Percentiles rank a stretch among this genome's conserved stretches.
phyloP scores from a whole-genome alignment of 2,888 invertebrate species.

The Dusona sp. region DNA sequence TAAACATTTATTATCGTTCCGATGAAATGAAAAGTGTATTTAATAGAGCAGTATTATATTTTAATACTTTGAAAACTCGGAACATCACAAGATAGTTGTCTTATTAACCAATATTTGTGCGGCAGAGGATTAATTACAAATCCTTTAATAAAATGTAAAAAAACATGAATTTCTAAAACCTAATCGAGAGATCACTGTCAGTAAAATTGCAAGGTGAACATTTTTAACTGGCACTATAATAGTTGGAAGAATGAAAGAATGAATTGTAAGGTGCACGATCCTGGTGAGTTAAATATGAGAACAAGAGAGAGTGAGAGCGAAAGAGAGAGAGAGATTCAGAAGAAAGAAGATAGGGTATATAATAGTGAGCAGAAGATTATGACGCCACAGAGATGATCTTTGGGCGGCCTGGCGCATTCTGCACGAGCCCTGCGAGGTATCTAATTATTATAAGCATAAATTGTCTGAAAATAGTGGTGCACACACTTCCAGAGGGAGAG shows the following conservation, averaged over 20 bases:
- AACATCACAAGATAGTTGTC: no score
- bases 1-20: no score
- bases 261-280: conserved; percentile 9
- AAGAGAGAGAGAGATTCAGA: conserved; percentile 2
- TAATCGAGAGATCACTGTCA: not conserved
- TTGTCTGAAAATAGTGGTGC: conserved; percentile 64
- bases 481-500: conserved; percentile 4
- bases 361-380: conserved; percentile 54
- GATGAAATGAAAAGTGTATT: no score
- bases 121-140: not conserved
- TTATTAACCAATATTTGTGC: not conserved
- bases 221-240: conserved; percentile 10
- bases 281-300: conserved; percentile 2
- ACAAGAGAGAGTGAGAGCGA: not conserved
- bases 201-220: not conserved
- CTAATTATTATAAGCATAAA: conserved; percentile 69
- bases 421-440: conserved; percentile 64
- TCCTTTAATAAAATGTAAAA: not conserved
- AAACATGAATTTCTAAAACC: not conserved
- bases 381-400: conserved; percentile 53
- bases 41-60: no score
- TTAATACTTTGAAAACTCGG: no score
- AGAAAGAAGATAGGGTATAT: conserved; percentile 5
- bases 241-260: not conserved
- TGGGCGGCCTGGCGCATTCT: conserved; percentile 56